These are phyloP conservation scores for Stenurella melanura DNA, from an alignment of 2,888 invertebrate species.

Conservation along the genomic window DNA sequence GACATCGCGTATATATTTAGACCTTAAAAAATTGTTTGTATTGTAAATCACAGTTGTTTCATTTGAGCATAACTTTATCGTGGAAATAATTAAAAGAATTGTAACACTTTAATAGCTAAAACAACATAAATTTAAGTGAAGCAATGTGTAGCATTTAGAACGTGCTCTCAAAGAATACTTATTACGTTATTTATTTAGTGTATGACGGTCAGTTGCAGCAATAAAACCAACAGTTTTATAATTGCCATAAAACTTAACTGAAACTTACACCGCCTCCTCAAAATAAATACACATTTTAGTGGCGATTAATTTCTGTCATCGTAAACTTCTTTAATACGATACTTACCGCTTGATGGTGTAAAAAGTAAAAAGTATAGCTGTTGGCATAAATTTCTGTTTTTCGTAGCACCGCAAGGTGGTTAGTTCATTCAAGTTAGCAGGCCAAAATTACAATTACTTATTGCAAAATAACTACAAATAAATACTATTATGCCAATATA, in stretches of 20 bases:
- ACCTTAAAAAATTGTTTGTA: no score
- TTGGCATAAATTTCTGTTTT: background rate
- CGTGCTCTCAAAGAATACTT: slow-evolving; percentile 23
- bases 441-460: no score
- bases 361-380: background rate
- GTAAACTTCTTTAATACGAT: slow-evolving; percentile 42
- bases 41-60: no score
- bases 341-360: slow-evolving; percentile 15
- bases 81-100: slow-evolving; percentile 37
- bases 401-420: no score
- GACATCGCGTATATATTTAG: no score
- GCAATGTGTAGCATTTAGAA: slow-evolving; percentile 22
- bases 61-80: slow-evolving; percentile 1
- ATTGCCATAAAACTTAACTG: slow-evolving; percentile 33
- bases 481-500: no score
- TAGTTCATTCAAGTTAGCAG: no score
- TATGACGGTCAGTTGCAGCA: slow-evolving; percentile 25
- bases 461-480: no score
- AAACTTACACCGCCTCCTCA: slow-evolving; percentile 18
- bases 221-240: slow-evolving; percentile 41
- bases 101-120: slow-evolving; percentile 30
- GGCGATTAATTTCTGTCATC: slow-evolving; percentile 43
- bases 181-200: slow-evolving; percentile 38
- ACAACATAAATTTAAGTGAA: slow-evolving; percentile 25
- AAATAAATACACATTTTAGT: slow-evolving; percentile 42